Base-by-base conservation (phyloP, 1,140 invertebrate species). In the Samia ricini region DNA sequence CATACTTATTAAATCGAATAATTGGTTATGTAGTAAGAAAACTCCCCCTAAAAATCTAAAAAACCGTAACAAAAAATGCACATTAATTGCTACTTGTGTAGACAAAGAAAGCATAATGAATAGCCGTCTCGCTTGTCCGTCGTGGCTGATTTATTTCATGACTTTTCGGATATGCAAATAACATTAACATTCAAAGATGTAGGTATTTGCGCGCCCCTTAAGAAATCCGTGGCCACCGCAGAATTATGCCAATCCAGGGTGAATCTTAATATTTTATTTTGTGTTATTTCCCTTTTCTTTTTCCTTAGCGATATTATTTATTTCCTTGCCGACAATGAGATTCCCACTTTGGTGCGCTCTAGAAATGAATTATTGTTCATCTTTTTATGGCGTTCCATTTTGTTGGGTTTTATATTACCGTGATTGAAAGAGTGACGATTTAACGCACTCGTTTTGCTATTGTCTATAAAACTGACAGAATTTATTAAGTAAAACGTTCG, bases 221-320 rank as follows among this genome's bases (percentile, higher is more conserved):
- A 87, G 83, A 81, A 85, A 87, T 81, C 79, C 72, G 70, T 67
- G 72, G 72, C 79, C 73, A 81, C 85, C 87, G 76, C 87, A 81
- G 74, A 88, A 89, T 88, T 81, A 88, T 84, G 85, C 85, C 85
- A 88, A 89, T 88, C 85, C 82, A 77, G 78, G 82, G 76, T 81
- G 83, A 86, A 88, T 89, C 86, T 90, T 88, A 89, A 90, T 90
- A 89, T 89, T 90, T 90, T 85, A 88, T 90, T 85, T 88, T 88
- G 88, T 90, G 85, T 88, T 88, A 88, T 89, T 88, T 85, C 82
- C 80, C 78, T 89, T 85, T 77, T 81, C 77, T 80, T 85, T 84
- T 88, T 86, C 85, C 81, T 84, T 88, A 77, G 77, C 83, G 76
- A 84, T 87, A 88, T 85, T 88, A 89, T 89, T 90, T 89, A 89